Evolutionary conservation across 2,888 invertebrate genomes (phyloP), one percentile per base, ranked within the genome.

Genomic region (Lepeophtheirus nordmannii): DNA sequence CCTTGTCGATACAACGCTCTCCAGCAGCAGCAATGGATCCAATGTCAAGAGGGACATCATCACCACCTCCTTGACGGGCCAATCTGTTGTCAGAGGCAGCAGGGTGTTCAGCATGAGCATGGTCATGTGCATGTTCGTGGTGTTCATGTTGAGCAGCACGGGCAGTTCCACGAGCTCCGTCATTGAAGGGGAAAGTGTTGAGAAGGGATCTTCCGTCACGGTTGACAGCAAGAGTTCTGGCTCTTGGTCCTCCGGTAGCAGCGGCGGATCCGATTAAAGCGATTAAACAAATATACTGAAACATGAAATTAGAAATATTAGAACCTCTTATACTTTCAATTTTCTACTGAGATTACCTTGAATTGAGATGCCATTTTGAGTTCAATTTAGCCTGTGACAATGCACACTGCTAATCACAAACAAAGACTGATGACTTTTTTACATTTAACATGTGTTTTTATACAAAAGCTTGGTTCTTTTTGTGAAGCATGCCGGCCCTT

Each of bases 121-220:
- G 53, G 5, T 46, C 53, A 46, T 46, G 41, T 11, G 10, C 41
- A 41, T 41, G 53, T 30, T 58, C 58, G 8, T 58, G 60, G 23
- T 60, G 60, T 1, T 60, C 22, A 14, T 9, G 22, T 10, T 62
- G 40, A 23, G 62, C 62, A 37, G 56, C 53, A 12, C 41, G 39
- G 17, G 53, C 53, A 46, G n/a, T 17, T 46, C 53, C 53, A 46
- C 53, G 53, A 17, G 53, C 53, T n/a, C 53, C 53, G 5, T 14
- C 53, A 17, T 46, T 46, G 64, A 64, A 64, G 30, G 64, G 64
- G 64, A 64, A 64, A 2, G 64, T 64, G 53, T 64, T 64, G n/a
- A 64, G 56, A 14, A 64, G 53, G 37, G 64, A 56, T 37, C 57
- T 20, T 10, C 46, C 64, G 2, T 56, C 56, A 23, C 64, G 17